Evolutionary conservation across 2,888 invertebrate species (phyloP), one percentile per base, ranked within the genome.

Genomic region (Dasypolia templi): DNA sequence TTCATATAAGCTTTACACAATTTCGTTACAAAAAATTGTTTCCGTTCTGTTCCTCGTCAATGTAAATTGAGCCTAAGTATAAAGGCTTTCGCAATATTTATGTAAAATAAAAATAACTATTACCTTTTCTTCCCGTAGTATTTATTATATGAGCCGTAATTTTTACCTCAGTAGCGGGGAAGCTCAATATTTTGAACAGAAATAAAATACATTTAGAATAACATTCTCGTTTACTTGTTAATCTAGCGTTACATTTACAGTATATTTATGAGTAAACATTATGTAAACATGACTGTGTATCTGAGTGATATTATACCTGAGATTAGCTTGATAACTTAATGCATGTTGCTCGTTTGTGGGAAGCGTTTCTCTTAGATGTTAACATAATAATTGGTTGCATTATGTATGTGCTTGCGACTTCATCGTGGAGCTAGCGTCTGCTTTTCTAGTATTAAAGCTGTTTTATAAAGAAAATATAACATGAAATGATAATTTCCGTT

Each of bases 321-420:
- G 79, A 82, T 85, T 69, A 77, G 35, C 66, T 53, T 70, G 77
- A 70, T 74, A 75, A 68, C 74, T 68, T 69, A 72, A 81, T 81
- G 70, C 71, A 72, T 66, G 66, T 67, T 58, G 51, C 58, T 72
- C 49, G 68, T 49, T 69, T 68, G 59, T 81, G 42, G 70, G 67
- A 68, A 69, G 71, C 65, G 55, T 66, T 46, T 61, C 68, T 72
- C 83, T 78, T 72, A 69, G 84, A 84, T 75, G 75, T 81, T 82
- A 82, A 69, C 84, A 81, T 82, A 75, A 53, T 83, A 83, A 80
- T 83, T 80, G 81, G 62, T 72, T 83, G 71, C 75, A 75, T 81
- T 83, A 79, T 79, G 55, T 75, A 75, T 69, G 69, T 70, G 44
- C 44, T 35, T 19, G 55, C 58, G 35, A 59, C 58, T 77, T 58